A percentile compares a stretch with the other conserved stretches of the same genome.
These are phyloP conservation scores for Polymixis lichenea DNA, from an alignment of 2,888 invertebrate genomes.

Conservation along the genomic window DNA sequence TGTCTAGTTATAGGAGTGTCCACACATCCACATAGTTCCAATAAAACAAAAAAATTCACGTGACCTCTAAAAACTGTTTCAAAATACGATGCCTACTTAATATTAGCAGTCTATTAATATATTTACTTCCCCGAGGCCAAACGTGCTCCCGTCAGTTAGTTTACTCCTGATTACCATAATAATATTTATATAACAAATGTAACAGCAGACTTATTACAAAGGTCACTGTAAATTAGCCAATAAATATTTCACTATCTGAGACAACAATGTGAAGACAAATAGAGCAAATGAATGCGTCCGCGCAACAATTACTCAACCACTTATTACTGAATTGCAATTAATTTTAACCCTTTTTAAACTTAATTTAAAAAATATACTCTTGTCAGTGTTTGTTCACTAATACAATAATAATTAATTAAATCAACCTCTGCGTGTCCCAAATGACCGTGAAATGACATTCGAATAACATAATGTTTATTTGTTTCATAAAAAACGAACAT, in stretches of 20 bases:
- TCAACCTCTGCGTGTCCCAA: conserved; percentile 70
- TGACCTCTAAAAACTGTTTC: not conserved
- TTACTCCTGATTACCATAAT: conserved; percentile 48
- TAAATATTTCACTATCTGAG: conserved; percentile 43
- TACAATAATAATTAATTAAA: conserved; percentile 65
- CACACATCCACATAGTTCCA: too few relatives aligned
- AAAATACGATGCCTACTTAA: not conserved
- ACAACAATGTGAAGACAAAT: conserved; percentile 59
- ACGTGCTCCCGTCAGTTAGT: conserved; percentile 26
- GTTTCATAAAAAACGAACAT: conserved; percentile 54
- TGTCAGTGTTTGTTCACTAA: conserved; percentile 34
- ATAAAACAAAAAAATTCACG: not conserved
- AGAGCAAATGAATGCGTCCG: conserved; percentile 35
- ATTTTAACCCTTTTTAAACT: conserved; percentile 45
- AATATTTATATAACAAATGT: conserved; percentile 51
- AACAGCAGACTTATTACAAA: conserved; percentile 42
- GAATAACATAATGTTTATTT: conserved; percentile 64
- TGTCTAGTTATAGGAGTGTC: not conserved
- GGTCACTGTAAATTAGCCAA: conserved; percentile 37
- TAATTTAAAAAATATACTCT: conserved; percentile 49
- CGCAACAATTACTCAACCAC: conserved; percentile 48
- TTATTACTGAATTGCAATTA: conserved; percentile 40
- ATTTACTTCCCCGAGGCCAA: conserved; percentile 32
- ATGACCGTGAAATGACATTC: conserved; percentile 85
- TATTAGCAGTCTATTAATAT: conserved; percentile 22